Conservation (phyloP, 2,113 vertebrate genomes). For the Heterocephalus glaber region DNA sequence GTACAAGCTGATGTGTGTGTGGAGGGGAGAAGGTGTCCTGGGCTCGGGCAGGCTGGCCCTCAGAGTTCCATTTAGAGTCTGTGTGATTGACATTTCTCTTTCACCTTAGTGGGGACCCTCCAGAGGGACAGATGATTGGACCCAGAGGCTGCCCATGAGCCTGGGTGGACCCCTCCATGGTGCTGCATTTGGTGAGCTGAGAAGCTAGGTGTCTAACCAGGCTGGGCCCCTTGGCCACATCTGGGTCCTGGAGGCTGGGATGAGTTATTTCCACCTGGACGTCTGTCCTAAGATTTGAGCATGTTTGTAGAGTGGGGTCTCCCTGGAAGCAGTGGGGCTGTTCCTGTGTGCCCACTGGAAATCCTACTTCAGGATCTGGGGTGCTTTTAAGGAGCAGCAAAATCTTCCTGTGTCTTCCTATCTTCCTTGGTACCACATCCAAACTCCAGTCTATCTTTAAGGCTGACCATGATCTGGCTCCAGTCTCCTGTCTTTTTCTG, state of each 20-base stretch:
- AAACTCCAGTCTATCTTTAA: not conserved
- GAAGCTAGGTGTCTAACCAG: not conserved
- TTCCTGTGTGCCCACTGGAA: fast-evolving
- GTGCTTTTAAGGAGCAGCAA: not conserved
- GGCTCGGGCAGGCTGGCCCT: not conserved
- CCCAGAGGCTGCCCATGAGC: not conserved
- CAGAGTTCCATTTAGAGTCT: not conserved
- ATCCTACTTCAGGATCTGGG: not conserved
- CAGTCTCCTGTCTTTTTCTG: not conserved
- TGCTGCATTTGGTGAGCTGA: too few species aligned
- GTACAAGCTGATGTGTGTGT: not conserved
- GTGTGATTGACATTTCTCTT: fast-evolving
- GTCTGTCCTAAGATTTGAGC: not conserved
- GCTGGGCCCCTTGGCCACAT: not conserved
- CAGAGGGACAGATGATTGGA: not conserved
- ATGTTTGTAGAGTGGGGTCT: not conserved
- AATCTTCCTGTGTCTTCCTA: not conserved
- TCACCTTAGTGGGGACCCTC: not conserved
- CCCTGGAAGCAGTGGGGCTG: not conserved
- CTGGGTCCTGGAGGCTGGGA: not conserved
- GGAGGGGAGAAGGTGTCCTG: not conserved
- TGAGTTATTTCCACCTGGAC: too few species aligned
- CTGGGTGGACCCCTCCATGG: not conserved
- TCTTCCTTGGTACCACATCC: not conserved
- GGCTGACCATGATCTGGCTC: not conserved